Conservation (phyloP, 2,113 vertebrate species). For the Arizona elegans region DNA sequence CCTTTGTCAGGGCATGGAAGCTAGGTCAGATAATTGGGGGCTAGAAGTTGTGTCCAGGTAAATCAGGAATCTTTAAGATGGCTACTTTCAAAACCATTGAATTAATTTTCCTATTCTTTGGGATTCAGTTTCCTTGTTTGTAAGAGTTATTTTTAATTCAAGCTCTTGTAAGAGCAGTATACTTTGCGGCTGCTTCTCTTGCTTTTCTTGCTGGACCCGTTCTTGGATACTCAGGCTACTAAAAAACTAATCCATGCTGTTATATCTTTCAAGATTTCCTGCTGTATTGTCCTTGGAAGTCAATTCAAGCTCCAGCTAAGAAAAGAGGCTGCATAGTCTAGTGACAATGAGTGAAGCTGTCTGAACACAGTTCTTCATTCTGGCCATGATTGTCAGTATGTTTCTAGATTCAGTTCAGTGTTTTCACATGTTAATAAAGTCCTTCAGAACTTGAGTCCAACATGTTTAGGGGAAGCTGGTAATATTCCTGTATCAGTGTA, state of each 20-base stretch:
- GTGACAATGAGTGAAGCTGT: too few relatives aligned
- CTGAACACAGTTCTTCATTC: background rate
- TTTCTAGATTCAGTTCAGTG: background rate
- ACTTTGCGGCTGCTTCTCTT: background rate
- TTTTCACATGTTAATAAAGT: background rate
- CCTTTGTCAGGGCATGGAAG: background rate
- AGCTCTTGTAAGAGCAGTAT: background rate
- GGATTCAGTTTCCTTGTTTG: background rate
- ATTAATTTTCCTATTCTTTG: background rate
- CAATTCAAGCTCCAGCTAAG: background rate
- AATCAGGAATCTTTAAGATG: background rate
- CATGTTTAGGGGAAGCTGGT: background rate
- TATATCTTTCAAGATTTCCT: background rate
- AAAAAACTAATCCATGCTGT: background rate
- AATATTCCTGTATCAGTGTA: background rate
- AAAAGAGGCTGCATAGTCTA: too few relatives aligned
- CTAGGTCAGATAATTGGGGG: too few relatives aligned
- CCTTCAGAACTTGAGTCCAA: background rate
- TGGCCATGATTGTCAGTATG: background rate
- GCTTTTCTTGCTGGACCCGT: background rate
- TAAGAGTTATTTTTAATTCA: background rate
- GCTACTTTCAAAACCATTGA: background rate
- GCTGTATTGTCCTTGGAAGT: background rate
- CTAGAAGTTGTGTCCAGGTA: background rate
- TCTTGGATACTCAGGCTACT: background rate